phyloP scores from a whole-genome alignment of 2,113 vertebrate genomes.

The Tupaia chinensis region DNA sequence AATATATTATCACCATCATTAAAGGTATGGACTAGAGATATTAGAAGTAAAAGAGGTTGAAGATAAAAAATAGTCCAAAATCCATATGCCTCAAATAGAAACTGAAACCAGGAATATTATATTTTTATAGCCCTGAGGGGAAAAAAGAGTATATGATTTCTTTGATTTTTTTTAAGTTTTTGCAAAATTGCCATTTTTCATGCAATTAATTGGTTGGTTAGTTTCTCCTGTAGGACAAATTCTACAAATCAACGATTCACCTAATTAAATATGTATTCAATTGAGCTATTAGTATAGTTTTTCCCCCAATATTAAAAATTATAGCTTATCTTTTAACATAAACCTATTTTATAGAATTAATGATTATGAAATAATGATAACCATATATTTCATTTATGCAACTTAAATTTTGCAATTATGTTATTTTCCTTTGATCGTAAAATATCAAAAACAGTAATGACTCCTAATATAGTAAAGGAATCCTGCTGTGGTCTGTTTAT shows the following conservation, averaged over 20 bases:
- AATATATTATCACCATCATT: neutral
- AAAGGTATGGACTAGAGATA: neutral
- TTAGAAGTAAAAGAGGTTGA: neutral
- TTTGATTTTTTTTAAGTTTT: neutral
- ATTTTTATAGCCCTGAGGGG: neutral
- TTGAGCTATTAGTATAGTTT: neutral
- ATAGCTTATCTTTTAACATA: neutral
- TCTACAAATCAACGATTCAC: neutral
- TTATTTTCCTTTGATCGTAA: neutral
- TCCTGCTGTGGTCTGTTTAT: neutral
- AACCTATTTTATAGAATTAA: neutral
- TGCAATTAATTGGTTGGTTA: neutral
- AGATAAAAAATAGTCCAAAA: neutral
- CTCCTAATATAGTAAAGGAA: neutral
- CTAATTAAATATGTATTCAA: neutral
- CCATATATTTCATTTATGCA: neutral
- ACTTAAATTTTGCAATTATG: neutral
- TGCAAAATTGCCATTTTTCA: neutral
- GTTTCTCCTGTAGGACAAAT: neutral
- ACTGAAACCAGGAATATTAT: neutral
- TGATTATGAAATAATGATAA: neutral
- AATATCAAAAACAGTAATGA: neutral
- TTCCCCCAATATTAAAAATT: neutral
- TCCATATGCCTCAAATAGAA: neutral
- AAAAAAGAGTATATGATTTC: neutral